Conservation (phyloP, 2,888 invertebrate species). For the Coecobrya sp. region DNA sequence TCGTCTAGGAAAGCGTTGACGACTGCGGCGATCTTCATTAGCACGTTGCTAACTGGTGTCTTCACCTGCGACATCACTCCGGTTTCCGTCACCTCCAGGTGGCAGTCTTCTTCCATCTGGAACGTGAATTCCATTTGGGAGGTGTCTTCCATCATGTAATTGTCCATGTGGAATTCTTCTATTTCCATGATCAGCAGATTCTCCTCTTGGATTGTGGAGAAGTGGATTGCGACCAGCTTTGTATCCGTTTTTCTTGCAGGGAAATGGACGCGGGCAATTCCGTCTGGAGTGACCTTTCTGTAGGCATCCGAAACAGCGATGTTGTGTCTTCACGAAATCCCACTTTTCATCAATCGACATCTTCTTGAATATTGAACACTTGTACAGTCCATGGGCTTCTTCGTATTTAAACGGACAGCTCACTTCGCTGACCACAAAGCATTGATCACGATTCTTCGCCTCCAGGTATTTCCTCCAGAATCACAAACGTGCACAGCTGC, state of each 20-base stretch:
- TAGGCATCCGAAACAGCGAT: conserved; percentile 65
- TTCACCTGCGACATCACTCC: not conserved
- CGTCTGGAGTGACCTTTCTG: not conserved
- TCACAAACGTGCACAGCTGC: not conserved
- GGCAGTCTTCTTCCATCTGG: not conserved
- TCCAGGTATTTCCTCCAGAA: no score
- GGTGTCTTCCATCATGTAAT: no score
- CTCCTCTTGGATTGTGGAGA: no score
- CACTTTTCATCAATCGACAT: not conserved
- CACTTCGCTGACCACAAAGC: not conserved
- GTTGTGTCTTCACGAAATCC: not conserved
- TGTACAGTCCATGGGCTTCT: not conserved
- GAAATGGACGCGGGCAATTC: no score
- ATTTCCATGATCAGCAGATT: no score
- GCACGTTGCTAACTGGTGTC: conserved; percentile 10
- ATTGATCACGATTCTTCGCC: not conserved
- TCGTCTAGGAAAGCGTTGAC: conserved; percentile 79
- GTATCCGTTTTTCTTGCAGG: not conserved
- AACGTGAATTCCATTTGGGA: not conserved
- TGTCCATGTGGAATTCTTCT: no score
- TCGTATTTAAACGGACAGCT: not conserved
- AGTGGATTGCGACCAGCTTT: no score
- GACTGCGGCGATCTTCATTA: conserved; percentile 71
- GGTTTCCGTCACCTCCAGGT: not conserved
- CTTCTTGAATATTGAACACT: conserved; percentile 16